Evolutionary conservation across 2,888 invertebrate genomes (phyloP).

Genomic region (Synanthedon formicaeformis): DNA sequence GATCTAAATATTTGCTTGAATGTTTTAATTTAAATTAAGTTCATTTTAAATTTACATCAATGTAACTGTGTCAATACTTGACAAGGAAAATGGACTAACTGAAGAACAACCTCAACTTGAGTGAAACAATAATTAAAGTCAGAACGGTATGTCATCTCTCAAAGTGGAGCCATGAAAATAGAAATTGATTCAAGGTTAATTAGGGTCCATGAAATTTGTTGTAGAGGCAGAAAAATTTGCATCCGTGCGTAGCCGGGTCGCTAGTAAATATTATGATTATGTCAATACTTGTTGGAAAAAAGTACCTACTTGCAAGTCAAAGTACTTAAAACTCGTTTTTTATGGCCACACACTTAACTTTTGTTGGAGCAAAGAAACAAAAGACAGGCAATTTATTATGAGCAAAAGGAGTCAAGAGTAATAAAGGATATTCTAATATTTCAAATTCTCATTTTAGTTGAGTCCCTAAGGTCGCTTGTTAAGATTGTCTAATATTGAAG

Average conservation of each 20-base stretch:
- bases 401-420: conserved; percentile 21
- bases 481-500: not conserved
- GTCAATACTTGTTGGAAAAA: too few species aligned
- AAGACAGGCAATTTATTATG: conserved; percentile 39
- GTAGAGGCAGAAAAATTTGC: too few species aligned
- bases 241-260: too few species aligned
- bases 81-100: not conserved
- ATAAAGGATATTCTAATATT: conserved; percentile 29
- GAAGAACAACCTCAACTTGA: conserved; percentile 19
- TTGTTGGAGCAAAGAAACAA: conserved; percentile 38
- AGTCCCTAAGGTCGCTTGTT: conserved; percentile 7
- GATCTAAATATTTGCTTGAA: too few species aligned
- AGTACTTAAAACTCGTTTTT: conserved; percentile 9
- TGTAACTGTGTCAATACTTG: not conserved
- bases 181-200: conserved; percentile 3
- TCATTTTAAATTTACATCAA: not conserved
- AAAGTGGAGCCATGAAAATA: conserved; percentile 10
- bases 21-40: too few species aligned
- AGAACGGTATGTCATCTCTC: conserved; percentile 17
- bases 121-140: conserved; percentile 31
- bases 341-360: conserved; percentile 19
- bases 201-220: not conserved
- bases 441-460: conserved; percentile 24
- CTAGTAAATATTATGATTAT: too few species aligned
- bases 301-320: too few species aligned